Conservation (phyloP, 2,797 vertebrate species). For the Crenichthys baileyi region DNA sequence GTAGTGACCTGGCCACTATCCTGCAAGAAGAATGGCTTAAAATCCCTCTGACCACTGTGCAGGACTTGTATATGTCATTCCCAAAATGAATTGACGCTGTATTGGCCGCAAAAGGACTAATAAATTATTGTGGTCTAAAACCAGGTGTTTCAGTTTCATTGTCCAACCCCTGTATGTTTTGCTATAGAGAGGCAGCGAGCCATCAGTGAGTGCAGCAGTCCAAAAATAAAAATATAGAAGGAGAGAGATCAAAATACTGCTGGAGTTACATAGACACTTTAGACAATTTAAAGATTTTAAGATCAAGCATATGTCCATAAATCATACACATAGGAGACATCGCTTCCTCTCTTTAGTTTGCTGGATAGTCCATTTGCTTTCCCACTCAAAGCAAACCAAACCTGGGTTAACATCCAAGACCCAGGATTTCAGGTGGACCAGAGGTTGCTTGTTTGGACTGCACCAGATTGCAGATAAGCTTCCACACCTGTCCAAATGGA, state of each 20-base stretch:
- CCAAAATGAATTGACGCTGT: no score
- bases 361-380: neutral
- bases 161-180: neutral
- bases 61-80: no score
- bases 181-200: neutral
- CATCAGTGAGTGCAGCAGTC: neutral
- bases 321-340: neutral
- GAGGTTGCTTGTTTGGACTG: neutral
- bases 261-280: neutral
- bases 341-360: neutral
- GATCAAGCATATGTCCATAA: neutral
- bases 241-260: neutral
- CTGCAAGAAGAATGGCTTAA: no score
- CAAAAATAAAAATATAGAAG: neutral
- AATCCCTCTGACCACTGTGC: no score
- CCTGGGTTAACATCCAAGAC: neutral
- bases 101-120: no score
- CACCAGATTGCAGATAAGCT: neutral
- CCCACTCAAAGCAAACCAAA: neutral
- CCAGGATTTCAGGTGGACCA: neutral
- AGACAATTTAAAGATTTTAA: neutral
- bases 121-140: no score
- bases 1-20: no score
- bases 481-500: neutral
- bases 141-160: no score